phyloP scores from a whole-genome alignment of 2,113 vertebrate genomes.

The Daboia siamensis region DNA sequence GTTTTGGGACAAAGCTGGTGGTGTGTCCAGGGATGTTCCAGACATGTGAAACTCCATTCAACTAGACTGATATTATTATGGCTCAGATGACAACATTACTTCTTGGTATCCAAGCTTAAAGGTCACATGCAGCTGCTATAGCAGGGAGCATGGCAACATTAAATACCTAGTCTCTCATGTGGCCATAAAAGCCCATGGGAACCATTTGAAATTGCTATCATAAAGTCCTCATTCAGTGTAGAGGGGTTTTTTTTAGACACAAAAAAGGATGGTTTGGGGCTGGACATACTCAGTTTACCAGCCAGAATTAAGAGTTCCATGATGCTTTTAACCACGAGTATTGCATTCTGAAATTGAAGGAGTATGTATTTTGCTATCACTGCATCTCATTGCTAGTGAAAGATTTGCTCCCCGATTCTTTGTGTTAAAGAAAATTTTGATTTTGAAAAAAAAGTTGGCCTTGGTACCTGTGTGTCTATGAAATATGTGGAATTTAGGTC shows the following conservation, averaged over 20 bases:
- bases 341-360: neutral
- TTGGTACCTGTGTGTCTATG: neutral
- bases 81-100: neutral
- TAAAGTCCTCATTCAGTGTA: neutral
- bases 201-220: neutral
- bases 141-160: neutral
- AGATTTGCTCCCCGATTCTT: neutral
- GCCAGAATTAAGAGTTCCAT: neutral
- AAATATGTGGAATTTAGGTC: neutral
- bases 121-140: neutral
- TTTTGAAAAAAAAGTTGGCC: neutral
- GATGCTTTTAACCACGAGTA: neutral
- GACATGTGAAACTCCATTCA: neutral
- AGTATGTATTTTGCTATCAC: neutral
- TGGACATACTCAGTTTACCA: conserved; percentile 10
- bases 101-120: neutral
- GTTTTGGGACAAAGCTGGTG: neutral
- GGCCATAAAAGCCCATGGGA: conserved; percentile 1
- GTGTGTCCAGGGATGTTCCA: neutral
- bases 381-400: neutral
- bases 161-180: neutral
- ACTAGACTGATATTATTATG: neutral
- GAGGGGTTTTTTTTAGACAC: conserved; percentile 33
- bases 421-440: neutral
- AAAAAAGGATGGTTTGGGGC: neutral